Base-by-base conservation (phyloP, 2,888 invertebrate genomes). In the Oxystoma pomonae region DNA sequence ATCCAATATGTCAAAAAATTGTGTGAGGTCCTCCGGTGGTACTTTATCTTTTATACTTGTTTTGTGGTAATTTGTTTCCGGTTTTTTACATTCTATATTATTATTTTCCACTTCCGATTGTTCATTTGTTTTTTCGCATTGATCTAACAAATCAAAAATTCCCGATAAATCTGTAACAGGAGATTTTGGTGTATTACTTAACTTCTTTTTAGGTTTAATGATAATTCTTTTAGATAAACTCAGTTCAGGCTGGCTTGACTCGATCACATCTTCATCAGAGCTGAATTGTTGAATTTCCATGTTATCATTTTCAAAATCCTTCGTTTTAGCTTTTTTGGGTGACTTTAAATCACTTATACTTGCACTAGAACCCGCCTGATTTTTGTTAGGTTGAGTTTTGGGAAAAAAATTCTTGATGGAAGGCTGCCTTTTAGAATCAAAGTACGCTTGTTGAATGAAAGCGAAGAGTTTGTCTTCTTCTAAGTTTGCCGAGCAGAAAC, bases 361-460 rank as follows among this genome's bases (percentile, higher is more conserved):
- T 56, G 9, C n/a, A 20, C 50, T 66, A 9, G 71, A 68, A 2
- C 68, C 62, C 17, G 55, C 49, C 35, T 63, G 61, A n/a, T 64
- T 57, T 19, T 57, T 19, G 22, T 68, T 68, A 35, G 64, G 65
- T n/a, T 61, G 16, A 55, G 5, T 50, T 58, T 63, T 67, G 16
- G 20, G 5, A 22, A 67, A 65, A 62, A 55, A 67, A n/a, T 71
- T 69, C 58, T 71, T 72, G 50, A 76, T 70, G 1, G 69, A 70
- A n/a, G 75, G 72, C 64, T 78, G 75, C 17, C 71, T 76, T 72
- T 76, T 76, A 55, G 67, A 71, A 68, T 80, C 80, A 67, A 78
- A 77, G 62, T 84, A 75, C 1, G 78, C 75, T 70, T 84, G 82
- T 61, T 83, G 80, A 22, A 87, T 77, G 69, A 80, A 87, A 0